These are phyloP conservation scores for Acrocephalus scirpaceus DNA, from an alignment of 2,797 vertebrate species.

Conservation along the genomic window DNA sequence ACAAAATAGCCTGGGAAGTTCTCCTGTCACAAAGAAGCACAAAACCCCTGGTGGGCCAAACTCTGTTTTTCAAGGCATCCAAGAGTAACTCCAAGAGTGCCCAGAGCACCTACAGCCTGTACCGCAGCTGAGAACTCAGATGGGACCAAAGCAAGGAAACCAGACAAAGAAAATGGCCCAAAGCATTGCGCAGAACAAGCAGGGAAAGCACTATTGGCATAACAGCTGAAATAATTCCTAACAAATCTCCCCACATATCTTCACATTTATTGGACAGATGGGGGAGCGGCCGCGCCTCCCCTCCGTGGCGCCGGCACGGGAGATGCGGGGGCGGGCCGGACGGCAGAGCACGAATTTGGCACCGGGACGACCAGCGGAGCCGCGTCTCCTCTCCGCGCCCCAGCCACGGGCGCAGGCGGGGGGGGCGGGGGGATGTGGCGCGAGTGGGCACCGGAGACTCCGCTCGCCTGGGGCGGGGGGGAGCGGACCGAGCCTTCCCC, in stretches of 20 bases:
- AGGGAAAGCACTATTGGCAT: not conserved
- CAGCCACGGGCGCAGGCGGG: too few species aligned
- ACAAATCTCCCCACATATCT: not conserved
- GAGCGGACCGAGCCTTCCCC: too few species aligned
- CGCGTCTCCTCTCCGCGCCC: too few species aligned
- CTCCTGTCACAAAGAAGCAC: not conserved
- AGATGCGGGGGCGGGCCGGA: too few species aligned
- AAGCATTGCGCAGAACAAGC: not conserved
- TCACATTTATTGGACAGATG: too few species aligned
- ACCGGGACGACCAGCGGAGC: too few species aligned
- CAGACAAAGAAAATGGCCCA: not conserved
- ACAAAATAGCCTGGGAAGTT: not conserved
- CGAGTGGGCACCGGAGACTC: too few species aligned
- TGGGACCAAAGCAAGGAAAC: not conserved
- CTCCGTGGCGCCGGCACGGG: too few species aligned
- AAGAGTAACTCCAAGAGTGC: not conserved
- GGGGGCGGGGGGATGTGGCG: too few species aligned
- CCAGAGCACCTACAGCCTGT: not conserved
- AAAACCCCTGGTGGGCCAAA: not conserved
- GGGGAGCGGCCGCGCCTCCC: too few species aligned
- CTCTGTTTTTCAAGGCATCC: not conserved
- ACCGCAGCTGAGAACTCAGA: not conserved
- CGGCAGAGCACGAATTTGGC: too few species aligned
- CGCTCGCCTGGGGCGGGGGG: too few species aligned
- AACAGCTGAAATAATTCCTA: not conserved